Base-by-base conservation (phyloP, 2,888 invertebrate species). In the Thymelicus sylvestris region DNA sequence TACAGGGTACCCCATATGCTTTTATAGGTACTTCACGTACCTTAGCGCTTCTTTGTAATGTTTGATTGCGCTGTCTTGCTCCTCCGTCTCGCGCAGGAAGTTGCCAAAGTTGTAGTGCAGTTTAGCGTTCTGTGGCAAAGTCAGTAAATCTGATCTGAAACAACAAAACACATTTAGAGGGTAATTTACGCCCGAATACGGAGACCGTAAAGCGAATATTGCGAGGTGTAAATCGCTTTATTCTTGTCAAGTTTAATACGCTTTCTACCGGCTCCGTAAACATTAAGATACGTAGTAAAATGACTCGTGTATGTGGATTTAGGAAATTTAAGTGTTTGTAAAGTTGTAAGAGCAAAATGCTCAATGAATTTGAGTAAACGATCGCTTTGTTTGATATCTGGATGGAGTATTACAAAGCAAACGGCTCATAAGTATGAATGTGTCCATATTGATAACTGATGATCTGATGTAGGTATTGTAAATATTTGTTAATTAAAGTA, bases 51-150 rank as follows among this genome's bases (percentile, higher is more conserved):
- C 95, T 87, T 95, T 95, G 94, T 98, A 98, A 93, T 97, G 97
- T 81, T 95, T 92, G 84, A 96, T 95, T 71, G 98, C 97, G 78
- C 94, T 92, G 80, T 96, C 96, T 76, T 95, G 95, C 81, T 96
- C 95, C 66, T 96, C 96, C 31, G 95, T 95, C 89, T 98, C 97
- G 78, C 97, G 95, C 74, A 97, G 95, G 87, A 96, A 96, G 95
- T 98, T 98, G 71, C 96, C 98, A 83, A 96, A 97, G 95, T 98
- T 98, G 95, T 97, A 98, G 94, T 98, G 97, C 95, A 97, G 96
- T 94, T 98, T 98, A 79, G 98, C 97, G 90, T 98, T 98, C 89
- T 97, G 96, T 65, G 98, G 98, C 80, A 97, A 91, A 77, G 96
- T 96, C 87, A 95, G 95, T 83, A 98, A 93, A 78, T 98, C 98